Base-by-base conservation (phyloP, 2,113 vertebrate genomes). In the Triplophysa dalaica region DNA sequence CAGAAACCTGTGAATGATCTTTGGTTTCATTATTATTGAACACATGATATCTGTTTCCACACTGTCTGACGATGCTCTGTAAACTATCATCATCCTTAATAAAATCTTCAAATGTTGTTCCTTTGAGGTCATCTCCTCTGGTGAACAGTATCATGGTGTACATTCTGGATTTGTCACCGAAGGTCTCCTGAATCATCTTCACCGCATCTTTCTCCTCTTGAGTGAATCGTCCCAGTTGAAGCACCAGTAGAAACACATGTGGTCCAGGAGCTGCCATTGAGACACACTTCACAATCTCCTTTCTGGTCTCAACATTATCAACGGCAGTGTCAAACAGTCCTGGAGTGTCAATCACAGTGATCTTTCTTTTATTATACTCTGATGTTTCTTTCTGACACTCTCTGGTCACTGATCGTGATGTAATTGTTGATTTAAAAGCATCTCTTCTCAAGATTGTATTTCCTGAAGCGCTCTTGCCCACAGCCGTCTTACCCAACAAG, bases 61-160 rank as follows among this genome's bases (percentile, higher is more conserved):
- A 45, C 43, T 2, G 67, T 2, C 1, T 0, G 17, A 88, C 19
- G 13, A 89, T 0, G 12, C 72, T 81, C 6, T 24, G 16, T 13
- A 89, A 65, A 21, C 2, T 77, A 3, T 64, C 1, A 75, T 75
- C 13, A 89, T 60, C 8, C 76, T 82, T 0, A 38, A 38, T 38
- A 7, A 38, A 38, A 3, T 76, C 74, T 13, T 89, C 83, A 2
- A 78, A 84, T 33, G 77, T 72, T 9, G 64, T 86, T 1, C 22
- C 10, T 56, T 21, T 65, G 0, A 92, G 84, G 63, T 60, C 22
- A 72, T 93, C 90, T 48, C 89, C 89, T 10, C 81, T 76, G 2
- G 88, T 91, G 81, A 92, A 92, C 43, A 92, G 21, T 64, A 91
- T 75, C 60, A 91, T 86, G 0, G 87, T 87, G 82, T 88, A 88